A percentile compares a stretch with the other conserved stretches of the same genome.
Conservation (phyloP, 2,113 vertebrate species). For the Terrapene triunguis region DNA sequence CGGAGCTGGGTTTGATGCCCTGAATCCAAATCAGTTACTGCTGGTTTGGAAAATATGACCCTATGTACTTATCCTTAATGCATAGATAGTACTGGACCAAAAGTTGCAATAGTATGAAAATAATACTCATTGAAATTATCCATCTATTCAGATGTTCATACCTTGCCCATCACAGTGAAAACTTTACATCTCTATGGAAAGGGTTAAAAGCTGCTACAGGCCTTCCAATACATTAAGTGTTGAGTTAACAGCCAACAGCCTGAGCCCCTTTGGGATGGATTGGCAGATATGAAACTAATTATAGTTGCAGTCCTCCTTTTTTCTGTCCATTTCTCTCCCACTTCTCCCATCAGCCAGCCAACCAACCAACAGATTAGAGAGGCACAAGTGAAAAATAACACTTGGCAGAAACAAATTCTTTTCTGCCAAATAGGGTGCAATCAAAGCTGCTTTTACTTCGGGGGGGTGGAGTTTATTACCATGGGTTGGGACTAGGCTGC, state of each 20-base stretch:
- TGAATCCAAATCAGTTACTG: not conserved
- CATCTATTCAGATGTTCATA: not conserved
- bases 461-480: not conserved
- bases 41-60: constrained; percentile 28
- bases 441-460: not conserved
- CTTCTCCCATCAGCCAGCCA: not conserved
- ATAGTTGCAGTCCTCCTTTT: not conserved
- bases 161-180: not conserved
- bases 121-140: not conserved
- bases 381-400: not conserved
- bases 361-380: not conserved
- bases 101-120: not conserved
- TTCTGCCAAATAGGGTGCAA: not conserved
- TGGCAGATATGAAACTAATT: not conserved
- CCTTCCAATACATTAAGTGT: not conserved
- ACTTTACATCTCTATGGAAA: not conserved
- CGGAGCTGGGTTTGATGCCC: not conserved
- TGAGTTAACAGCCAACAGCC: not conserved
- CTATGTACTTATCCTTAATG: not conserved
- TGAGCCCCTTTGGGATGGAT: not conserved
- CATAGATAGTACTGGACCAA: not conserved
- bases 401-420: not conserved
- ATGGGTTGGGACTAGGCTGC: not conserved
- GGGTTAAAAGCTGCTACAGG: not conserved
- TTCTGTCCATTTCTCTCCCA: not conserved